phyloP scores from a whole-genome alignment of 2,888 invertebrate genomes.

The Kuschelorhynchus macadamiae region DNA sequence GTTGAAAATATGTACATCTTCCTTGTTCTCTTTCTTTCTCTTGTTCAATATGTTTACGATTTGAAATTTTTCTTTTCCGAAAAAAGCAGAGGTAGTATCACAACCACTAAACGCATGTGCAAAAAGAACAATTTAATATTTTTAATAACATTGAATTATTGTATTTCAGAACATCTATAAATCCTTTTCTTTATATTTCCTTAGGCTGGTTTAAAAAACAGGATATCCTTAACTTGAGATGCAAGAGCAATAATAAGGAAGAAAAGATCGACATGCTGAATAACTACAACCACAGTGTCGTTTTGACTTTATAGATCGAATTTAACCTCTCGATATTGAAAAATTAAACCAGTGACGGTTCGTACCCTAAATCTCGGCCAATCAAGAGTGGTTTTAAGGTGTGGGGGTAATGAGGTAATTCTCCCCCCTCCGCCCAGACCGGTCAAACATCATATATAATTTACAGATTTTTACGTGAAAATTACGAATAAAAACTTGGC shows the following conservation, averaged over 20 bases:
- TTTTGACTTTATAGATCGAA: not conserved
- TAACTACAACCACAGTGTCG: slow-evolving; percentile 9
- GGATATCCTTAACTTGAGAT: slow-evolving; percentile 16
- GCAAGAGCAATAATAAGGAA: slow-evolving; percentile 28
- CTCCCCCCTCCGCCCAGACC: too few species aligned
- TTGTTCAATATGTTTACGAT: slow-evolving; percentile 16
- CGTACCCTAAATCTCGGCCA: too few species aligned
- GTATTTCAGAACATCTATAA: slow-evolving; percentile 19
- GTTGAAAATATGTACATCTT: slow-evolving; percentile 16
- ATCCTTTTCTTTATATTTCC: slow-evolving; percentile 24
- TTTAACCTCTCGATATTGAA: slow-evolving; percentile 14
- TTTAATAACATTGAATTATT: slow-evolving; percentile 17
- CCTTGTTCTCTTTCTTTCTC: slow-evolving; percentile 8
- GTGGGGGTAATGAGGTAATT: too few species aligned
- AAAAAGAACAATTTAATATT: slow-evolving; percentile 20
- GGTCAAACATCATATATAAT: too few species aligned
- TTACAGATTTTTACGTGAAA: too few species aligned
- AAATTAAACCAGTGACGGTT: too few species aligned
- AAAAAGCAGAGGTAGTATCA: slow-evolving; percentile 23
- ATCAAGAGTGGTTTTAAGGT: too few species aligned
- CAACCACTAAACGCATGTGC: slow-evolving; percentile 29
- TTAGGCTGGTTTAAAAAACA: slow-evolving; percentile 15
- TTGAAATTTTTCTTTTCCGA: slow-evolving; percentile 10
- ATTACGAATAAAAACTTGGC: too few species aligned
- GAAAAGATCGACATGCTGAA: slow-evolving; percentile 22